Percentiles rank a stretch among this genome's conserved stretches.
Evolutionary conservation across 2,797 vertebrate genomes (phyloP).

Genomic region (Propithecus deckenii): DNA sequence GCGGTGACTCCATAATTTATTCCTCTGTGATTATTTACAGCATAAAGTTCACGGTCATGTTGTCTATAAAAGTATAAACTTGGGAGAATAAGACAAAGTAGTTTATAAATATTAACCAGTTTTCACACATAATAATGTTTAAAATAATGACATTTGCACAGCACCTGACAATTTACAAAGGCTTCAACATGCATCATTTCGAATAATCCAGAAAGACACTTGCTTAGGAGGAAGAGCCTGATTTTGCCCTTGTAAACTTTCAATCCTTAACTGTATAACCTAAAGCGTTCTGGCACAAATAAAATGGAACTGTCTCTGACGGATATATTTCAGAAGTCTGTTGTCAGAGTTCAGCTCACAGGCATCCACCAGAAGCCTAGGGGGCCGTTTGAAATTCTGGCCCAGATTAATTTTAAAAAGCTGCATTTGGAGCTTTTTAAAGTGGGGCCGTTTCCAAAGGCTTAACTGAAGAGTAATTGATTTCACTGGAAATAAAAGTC

Average conservation of each 20-base stretch:
- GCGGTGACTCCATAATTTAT: neutral
- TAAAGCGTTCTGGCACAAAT: neutral
- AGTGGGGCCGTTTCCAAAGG: neutral
- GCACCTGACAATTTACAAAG: neutral
- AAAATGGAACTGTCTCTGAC: neutral
- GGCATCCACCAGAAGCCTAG: neutral
- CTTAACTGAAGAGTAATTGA: neutral
- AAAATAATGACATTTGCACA: neutral
- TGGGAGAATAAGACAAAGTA: constrained; percentile 3
- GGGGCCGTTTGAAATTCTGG: neutral
- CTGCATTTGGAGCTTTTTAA: neutral
- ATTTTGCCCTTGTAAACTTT: neutral
- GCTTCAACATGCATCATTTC: neutral
- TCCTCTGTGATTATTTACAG: constrained; percentile 32
- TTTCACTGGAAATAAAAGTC: neutral
- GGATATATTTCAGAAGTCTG: constrained; percentile 1
- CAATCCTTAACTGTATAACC: neutral
- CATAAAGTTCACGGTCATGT: neutral
- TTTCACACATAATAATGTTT: neutral
- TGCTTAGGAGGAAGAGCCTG: neutral
- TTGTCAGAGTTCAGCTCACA: neutral
- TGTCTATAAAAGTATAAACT: constrained; percentile 51
- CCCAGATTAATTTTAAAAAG: constrained; percentile 25
- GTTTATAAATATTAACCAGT: constrained; percentile 56
- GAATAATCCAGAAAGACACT: neutral